Base-by-base conservation (phyloP, 92 coral and sea anemone genomes). In the Virgularia gustaviana region DNA sequence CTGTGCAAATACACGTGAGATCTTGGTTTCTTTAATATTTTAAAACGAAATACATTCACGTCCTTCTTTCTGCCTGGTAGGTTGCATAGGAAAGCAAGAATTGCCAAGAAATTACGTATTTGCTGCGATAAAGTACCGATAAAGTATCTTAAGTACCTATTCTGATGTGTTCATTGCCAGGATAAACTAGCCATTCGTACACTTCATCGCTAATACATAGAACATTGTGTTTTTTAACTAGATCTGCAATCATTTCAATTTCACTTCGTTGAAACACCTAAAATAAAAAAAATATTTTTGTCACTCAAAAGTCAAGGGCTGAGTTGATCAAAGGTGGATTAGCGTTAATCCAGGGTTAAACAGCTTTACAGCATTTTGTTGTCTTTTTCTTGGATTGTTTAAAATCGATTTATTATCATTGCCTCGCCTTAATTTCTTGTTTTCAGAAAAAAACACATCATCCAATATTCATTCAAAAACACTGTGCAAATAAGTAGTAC, bases 121-220 rank as follows among this genome's bases (percentile, higher is more conserved):
- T 1, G 56, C 37, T 28, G 51, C 20, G 18, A 34, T n/a, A 35
- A 18, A 20, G 9, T 0, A 36, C 2, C 7, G 10, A 19, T 10
- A 30, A 0, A 36, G 71, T n/a, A n/a, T n/a, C n/a, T n/a, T n/a
- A n/a, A n/a, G n/a, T 35, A 90, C 99, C 96, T 58, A 94, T 94
- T 61, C 95, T 85, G 20, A 85, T 63, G 65, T 94, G 99, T 56
- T 94, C 81, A 36, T 54, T 86, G 27, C 89, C 89, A 61, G 62
- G 65, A 60, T 81, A 94, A 56, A 94, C 95, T 73, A 94, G 83
- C 96, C 96, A 94, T 62, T 94, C 99, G 29, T 94, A 94, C 9
- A 94, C 98, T 75, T 94, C 98, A 63, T 94, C 99, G 78, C 96
- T 89, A 65, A 94, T 87, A 55, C 98, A 92, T 29, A 94, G 82